Percentiles rank a stretch among this genome's conserved stretches.
phyloP scores from a whole-genome alignment of 2,888 invertebrate species.

The Oxyscelio sp. region DNA sequence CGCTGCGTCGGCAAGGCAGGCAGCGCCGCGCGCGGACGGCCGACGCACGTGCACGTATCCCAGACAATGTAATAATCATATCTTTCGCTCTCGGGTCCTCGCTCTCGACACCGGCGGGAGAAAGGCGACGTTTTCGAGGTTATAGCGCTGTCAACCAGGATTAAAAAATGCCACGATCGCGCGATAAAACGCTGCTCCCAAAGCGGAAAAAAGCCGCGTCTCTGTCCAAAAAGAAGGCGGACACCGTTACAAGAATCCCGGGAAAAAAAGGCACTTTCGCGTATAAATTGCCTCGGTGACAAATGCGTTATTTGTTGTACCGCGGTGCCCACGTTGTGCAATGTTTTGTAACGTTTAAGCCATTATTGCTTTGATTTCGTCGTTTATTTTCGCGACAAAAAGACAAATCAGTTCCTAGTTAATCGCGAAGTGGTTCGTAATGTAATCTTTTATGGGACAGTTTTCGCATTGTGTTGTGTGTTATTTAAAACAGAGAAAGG shows the following conservation, averaged over 20 bases:
- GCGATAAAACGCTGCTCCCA: conserved; percentile 32
- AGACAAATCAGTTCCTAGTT: too few relatives aligned
- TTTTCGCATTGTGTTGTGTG: too few relatives aligned
- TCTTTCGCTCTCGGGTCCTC: conserved; percentile 35
- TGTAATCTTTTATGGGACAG: too few relatives aligned
- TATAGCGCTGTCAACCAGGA: conserved; percentile 64
- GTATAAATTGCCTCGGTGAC: conserved; percentile 21
- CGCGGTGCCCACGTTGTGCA: conserved; percentile 28
- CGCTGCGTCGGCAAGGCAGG: conserved; percentile 51
- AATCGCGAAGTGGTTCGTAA: too few relatives aligned
- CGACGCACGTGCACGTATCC: conserved; percentile 45
- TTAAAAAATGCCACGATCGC: conserved; percentile 55
- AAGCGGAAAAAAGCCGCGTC: too few relatives aligned
- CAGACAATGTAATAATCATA: conserved; percentile 58
- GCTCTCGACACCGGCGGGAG: conserved; percentile 36
- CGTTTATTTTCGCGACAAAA: not conserved
- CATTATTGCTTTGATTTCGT: conserved; percentile 15
- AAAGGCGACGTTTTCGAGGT: conserved; percentile 64
- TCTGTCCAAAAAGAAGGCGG: too few relatives aligned
- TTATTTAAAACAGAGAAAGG: too few relatives aligned
- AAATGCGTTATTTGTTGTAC: conserved; percentile 34
- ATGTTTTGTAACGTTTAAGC: conserved; percentile 41
- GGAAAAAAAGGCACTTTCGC: conserved; percentile 8
- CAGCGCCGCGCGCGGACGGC: not conserved
- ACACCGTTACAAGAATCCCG: too few relatives aligned